These are phyloP conservation scores for silkworm (Bombyx mori) DNA, from an alignment of 1,140 invertebrate genomes.

Conservation along the genomic window ASM3026992v2 NC_085123.1:3442001-3442500, in stretches of 20 bases:
- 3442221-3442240: conserved; percentile 80
- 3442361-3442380: too few species aligned
- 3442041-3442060: conserved; percentile 81
- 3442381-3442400: too few species aligned
- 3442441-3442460: too few species aligned
- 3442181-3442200: conserved; percentile 47
- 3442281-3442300: conserved; percentile 14
- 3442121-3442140: conserved; percentile 70
- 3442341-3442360: too few species aligned
- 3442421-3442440: too few species aligned
- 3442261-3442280: conserved; percentile 15
- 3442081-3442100: conserved; percentile 75
- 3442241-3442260: conserved; percentile 30
- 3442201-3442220: conserved; percentile 81
- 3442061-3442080: conserved; percentile 79
- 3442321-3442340: conserved; percentile 23
- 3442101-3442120: conserved; percentile 79
- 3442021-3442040: conserved; percentile 79
- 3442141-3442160: conserved; percentile 72
- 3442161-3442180: conserved; percentile 63
- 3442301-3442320: conserved; percentile 29
- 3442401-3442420: too few species aligned
- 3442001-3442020: conserved; percentile 79
- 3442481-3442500: too few species aligned
- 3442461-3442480: too few species aligned